Percentiles rank a stretch among this genome's conserved stretches.
These are phyloP conservation scores for Drosophila leonis DNA, from an alignment of 2,888 invertebrate genomes.

Conservation along the genomic window DNA sequence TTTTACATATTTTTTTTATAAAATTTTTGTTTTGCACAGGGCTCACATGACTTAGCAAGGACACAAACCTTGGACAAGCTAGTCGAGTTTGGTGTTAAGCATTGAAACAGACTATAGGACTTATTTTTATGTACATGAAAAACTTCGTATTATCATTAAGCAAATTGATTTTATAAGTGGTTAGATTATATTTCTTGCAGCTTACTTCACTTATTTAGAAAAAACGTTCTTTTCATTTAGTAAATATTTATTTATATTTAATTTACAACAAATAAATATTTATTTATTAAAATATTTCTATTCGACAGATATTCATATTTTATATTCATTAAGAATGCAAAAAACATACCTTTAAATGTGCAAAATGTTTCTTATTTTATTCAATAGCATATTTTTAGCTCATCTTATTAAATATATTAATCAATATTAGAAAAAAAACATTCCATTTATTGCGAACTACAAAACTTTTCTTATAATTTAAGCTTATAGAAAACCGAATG, in stretches of 20 bases:
- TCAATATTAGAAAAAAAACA: neutral
- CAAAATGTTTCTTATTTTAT: too few relatives aligned
- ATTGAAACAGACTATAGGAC: neutral
- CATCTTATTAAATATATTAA: neutral
- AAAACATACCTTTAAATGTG: too few relatives aligned
- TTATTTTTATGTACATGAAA: too few relatives aligned
- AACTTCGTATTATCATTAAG: neutral
- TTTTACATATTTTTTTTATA: neutral
- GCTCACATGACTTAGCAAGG: constrained; percentile 21
- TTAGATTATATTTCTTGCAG: too few relatives aligned
- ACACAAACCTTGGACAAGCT: constrained; percentile 28
- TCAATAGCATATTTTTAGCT: neutral
- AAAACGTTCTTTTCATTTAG: too few relatives aligned
- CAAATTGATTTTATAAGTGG: too few relatives aligned
- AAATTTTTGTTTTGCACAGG: accelerated
- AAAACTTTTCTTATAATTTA: neutral
- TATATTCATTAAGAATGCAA: too few relatives aligned
- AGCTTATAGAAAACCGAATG: neutral
- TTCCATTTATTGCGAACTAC: neutral
- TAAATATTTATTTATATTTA: too few relatives aligned
- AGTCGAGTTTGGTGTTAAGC: neutral
- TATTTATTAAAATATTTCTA: too few relatives aligned
- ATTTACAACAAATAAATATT: too few relatives aligned
- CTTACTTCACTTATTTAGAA: too few relatives aligned
- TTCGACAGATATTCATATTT: too few relatives aligned